Evolutionary conservation across 92 coral and sea anemone species (phyloP), one percentile per base, ranked within the genome.

Genomic region (Heteractis magnifica): DNA sequence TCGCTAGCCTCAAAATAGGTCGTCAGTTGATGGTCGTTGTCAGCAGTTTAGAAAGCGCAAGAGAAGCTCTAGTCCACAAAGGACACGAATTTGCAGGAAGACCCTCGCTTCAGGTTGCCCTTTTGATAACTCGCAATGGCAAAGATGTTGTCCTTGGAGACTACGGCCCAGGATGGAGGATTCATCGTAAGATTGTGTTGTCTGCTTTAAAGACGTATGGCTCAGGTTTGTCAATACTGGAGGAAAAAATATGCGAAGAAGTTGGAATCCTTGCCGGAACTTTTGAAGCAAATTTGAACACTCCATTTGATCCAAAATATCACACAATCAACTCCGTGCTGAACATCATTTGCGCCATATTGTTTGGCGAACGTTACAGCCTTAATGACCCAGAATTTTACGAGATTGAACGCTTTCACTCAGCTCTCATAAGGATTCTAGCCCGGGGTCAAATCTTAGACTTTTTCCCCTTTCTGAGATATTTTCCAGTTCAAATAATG

Each of bases 331-430:
- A 83, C 14, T 70, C 91, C 4, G 71, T 89, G 8, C 81, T 91
- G 55, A 93, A 93, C 56, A 89, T 91, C 15, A 93, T 93, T 56
- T 93, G 92, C 51, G 92, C 90, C 19, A 82, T 85, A 16, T 87
- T 90, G 10, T 93, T 85, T 73, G 97, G 97, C 3, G 83, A 86
- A 56, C 86, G 90, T 51, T 93, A 85, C 70, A 81, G 87, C 16
- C 76, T 84, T 19, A 88, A 91, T 41, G 94, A 93, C 49, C 91
- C 94, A 44, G 94, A 93, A 77, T 93, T 93, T 72, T 72, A 75
- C 71, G 85, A 90, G 34, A 84, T 93, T 6, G 83, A 91, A 65
- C 86, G 82, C 56, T 89, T 88, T 79, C 89, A 88, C 68, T 94
- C 91, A 52, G 82, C 86, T 10, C 80, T 93, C 52, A 83, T 84